Evolutionary conservation across 2,113 vertebrate species (phyloP).

Genomic region (Perca schrenkii): DNA sequence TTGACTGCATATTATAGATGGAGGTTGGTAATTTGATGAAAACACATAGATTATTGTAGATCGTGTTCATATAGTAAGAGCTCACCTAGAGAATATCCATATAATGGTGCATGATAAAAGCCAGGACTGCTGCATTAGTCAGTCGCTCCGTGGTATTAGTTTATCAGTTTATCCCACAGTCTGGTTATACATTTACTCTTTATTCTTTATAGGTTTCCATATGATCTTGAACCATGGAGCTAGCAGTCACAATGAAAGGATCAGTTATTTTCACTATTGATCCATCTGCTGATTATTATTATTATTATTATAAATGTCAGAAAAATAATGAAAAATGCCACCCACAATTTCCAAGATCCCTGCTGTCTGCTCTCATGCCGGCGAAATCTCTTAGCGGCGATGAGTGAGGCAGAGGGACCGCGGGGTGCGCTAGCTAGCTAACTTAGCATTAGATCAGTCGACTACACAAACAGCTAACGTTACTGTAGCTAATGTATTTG

Average conservation of each 20-base stretch:
- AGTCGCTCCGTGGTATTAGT: conserved; percentile 12
- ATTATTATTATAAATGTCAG: background rate
- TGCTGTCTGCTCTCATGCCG: no score
- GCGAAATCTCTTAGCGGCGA: no score
- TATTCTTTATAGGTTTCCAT: background rate
- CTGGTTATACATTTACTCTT: background rate
- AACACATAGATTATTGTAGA: conserved; percentile 54
- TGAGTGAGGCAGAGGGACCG: no score
- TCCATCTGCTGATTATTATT: background rate
- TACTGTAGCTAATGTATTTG: no score
- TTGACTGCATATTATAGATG: conserved; percentile 43
- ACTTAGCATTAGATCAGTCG: no score
- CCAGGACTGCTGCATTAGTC: conserved; percentile 21
- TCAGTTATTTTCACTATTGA: background rate
- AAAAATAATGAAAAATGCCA: background rate
- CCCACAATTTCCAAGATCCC: background rate
- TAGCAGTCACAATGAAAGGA: background rate
- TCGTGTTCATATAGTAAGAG: conserved; percentile 48
- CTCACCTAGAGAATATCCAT: conserved; percentile 31
- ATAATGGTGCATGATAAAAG: conserved; percentile 24
- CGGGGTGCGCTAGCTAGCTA: no score
- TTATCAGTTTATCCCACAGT: conserved; percentile 4
- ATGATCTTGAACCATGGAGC: background rate
- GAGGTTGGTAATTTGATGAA: conserved; percentile 59
- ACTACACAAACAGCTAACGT: no score